Base-by-base conservation (phyloP, 2,797 vertebrate species). In the Sardinella longiceps region DNA sequence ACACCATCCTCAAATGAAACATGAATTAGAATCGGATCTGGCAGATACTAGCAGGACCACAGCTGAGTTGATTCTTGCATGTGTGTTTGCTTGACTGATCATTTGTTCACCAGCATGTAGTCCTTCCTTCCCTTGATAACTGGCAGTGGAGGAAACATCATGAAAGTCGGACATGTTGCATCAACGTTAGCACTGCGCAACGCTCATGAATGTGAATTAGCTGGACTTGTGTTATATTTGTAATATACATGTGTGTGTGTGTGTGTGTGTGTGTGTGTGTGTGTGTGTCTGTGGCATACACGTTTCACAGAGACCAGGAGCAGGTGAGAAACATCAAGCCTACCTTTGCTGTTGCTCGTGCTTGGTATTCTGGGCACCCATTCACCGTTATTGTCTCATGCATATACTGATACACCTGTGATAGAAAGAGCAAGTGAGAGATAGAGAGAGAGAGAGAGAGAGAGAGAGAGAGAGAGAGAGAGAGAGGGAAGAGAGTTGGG, bases 361-460 rank as follows among this genome's bases (percentile, higher is more conserved):
- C 98, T 92, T 98, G 97, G 95, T 99, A 99, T 91, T 99, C 98
- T 0, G 98, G 97, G 88, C 98, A 99, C 92, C 98, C 98, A 90
- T 98, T 99, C 91, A 99, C 96, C 82, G 96, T 97, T 90, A 99
- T 99, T 82, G 98, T 99, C 96, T 99, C 98, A 89, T 99, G 98
- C 98, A 99, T 99, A 90, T 99, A 99, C 92, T 99, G 98, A 94
- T 99, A 99, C 81, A 99, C 98, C 98, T 99, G 94, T 92, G 95
- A 84, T 89, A 37, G 20, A 90, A 80, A 86, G 87, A 25, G 89
- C 11, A 87, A 89, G 10, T 11, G 80, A 86, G 84, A 88, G 81
- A 87, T 80, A 86, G 25, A 45, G n/a, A 58, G 43, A 50, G 83
- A 88, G 28, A 83, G 60, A 53, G 4, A 23, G 25, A 70, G 63